Percentiles rank a stretch among this genome's conserved stretches.
Evolutionary conservation across 2,888 invertebrate species (phyloP).

Genomic region (Macrosiphum euphorbiae): DNA sequence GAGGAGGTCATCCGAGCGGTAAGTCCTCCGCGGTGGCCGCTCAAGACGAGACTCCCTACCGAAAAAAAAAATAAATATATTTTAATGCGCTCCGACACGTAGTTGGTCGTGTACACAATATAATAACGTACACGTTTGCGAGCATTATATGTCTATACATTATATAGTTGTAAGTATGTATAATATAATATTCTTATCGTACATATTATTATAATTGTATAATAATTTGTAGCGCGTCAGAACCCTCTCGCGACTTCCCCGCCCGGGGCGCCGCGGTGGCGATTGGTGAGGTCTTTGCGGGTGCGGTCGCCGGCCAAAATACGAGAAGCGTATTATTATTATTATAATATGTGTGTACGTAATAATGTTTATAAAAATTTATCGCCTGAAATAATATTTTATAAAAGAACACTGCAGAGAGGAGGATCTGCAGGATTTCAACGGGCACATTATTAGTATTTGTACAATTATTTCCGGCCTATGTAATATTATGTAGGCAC

Average conservation of each 20-base stretch:
- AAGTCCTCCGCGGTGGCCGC: constrained; percentile 30
- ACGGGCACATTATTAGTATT: neutral
- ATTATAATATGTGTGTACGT: neutral
- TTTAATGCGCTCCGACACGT: neutral
- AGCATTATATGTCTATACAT: neutral
- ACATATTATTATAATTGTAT: neutral
- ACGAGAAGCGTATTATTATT: neutral
- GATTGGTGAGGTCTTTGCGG: neutral
- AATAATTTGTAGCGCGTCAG: constrained; percentile 7
- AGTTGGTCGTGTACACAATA: neutral
- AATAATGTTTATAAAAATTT: constrained; percentile 29
- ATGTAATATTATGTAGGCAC: no score
- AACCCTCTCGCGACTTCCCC: neutral
- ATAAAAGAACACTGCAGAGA: neutral
- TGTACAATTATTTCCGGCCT: no score
- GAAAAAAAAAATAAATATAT: constrained; percentile 8
- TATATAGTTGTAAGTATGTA: neutral
- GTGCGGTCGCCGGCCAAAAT: neutral
- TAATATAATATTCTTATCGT: neutral
- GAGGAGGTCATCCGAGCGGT: neutral
- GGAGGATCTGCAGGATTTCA: neutral
- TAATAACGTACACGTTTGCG: neutral
- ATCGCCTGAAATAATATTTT: neutral
- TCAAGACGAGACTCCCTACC: constrained; percentile 11
- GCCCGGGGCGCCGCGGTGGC: neutral